Evolutionary conservation across 2,113 vertebrate species (phyloP), one percentile per base, ranked within the genome.

Genomic region (Oreochromis niloticus): DNA sequence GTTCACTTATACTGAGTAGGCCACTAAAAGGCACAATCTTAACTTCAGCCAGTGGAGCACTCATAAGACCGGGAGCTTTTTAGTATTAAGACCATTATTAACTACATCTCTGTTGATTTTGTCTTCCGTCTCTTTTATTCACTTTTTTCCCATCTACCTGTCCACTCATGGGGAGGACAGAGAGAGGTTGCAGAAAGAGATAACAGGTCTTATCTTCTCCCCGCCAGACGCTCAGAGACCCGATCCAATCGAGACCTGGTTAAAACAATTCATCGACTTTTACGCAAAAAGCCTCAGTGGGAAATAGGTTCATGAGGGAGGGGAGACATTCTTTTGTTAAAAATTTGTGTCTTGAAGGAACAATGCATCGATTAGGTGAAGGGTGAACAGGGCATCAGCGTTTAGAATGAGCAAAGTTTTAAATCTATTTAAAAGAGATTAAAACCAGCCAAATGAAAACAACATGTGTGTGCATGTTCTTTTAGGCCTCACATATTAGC

Each of bases 151-250:
- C 81, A 46, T 22, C 68, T 80, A 87, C 56, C 54, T 54, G 48
- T 87, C 89, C 63, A 82, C 80, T 80, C 87, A 78, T 22, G 80
- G 85, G 39, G 92, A 93, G 93, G 93, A 89, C 91, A 12, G 86
- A 57, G 86, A 73, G 92, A 93, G 93, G 93, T 91, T 93, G 91
- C 82, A 46, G 79, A 84, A 22, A 54, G 81, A 95, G 95, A 96
- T 96, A 96, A 96, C 91, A 50, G 82, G 17, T 63, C 95, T 96
- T 96, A 97, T 97, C 96, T 96, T 78, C 81, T 86, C 79, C 80
- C 92, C 14, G 91, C 95, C 96, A 97, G 96, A 89, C 63, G 55
- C 81, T 91, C 71, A 84, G 83, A 90, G 91, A 73, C 80, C 73
- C 79, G 87, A 95, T 96, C 89, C 92, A 94, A 95, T 96, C 95